Evolutionary conservation across 2,888 invertebrate species (phyloP), one percentile per base, ranked within the genome.

Genomic region (Opisthograptis luteolata): DNA sequence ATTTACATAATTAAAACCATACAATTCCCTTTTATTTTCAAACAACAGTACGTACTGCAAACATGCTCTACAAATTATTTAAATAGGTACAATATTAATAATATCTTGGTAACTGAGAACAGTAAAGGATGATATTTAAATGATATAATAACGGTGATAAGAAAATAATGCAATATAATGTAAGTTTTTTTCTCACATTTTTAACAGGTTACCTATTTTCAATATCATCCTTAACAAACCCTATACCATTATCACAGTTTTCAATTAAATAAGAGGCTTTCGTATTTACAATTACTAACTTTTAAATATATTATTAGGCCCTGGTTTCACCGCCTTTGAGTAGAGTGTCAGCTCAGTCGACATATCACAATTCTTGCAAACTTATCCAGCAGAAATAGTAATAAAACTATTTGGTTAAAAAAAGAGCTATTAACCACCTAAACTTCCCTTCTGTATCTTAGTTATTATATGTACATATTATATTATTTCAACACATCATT

Each of bases 221-320:
- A 31, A 13, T 1, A 31, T 17, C 39, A 40, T 27, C 32, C 37
- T 8, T 8, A 14, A 50, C 15, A 37, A 12, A 19, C 2, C 24
- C 17, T 15, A 31, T 20, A 35, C 41, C 48, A 48, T 48, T 54
- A 54, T 48, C 44, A 54, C 48, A 54, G 40, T 48, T 48, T 34
- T 25, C 6, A 47, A 43, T 41, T 35, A 42, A 39, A 32, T 44
- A 41, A 37, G 27, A 45, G 35, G 36, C 34, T 30, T 35, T 22
- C 13, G 17, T 51, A 41, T 17, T 17, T n/a, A 25, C 3, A 1
- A 1, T n/a, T 22, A 17, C 25, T 44, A 19, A 9, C 8, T 10
- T 20, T 6, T 13, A 15, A 28, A 19, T 13, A n/a, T 22, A 19
- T 25, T 2, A 24, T 13, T 14, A 12, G 1, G 20, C 12, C 8